Conservation (phyloP, 2,797 vertebrate species). For the Chrosomus eos region DNA sequence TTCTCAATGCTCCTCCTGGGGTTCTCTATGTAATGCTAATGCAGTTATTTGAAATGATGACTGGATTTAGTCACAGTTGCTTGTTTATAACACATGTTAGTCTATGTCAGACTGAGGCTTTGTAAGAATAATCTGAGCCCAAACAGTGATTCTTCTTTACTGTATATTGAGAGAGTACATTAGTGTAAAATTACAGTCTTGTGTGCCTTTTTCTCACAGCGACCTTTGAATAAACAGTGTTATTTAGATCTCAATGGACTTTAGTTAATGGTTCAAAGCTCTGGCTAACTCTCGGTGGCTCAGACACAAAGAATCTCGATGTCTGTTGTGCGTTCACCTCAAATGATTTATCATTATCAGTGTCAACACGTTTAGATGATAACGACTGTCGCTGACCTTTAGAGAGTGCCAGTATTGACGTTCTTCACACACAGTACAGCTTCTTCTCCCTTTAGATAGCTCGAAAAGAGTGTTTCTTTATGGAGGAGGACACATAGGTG, state of each 20-base stretch:
- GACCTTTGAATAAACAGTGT: not conserved
- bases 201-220: not conserved
- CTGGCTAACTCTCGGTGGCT: constrained; percentile 13
- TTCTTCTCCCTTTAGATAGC: not conserved
- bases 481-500: not conserved
- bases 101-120: constrained; percentile 2
- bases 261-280: constrained; percentile 27
- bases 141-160: not conserved
- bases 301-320: not conserved
- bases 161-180: not conserved
- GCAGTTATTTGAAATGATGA: constrained; percentile 15
- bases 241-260: constrained; percentile 11
- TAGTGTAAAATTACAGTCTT: not conserved
- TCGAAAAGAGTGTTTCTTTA: constrained; percentile 5
- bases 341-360: constrained; percentile 44
- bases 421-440: constrained; percentile 13
- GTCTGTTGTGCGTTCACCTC: constrained; percentile 16
- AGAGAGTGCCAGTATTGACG: constrained; percentile 38
- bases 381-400: constrained; percentile 47
- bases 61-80: not conserved
- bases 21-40: not conserved
- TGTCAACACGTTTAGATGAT: constrained; percentile 41
- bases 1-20: not conserved
- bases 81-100: not conserved
- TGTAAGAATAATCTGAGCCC: not conserved